These are phyloP conservation scores for Melanotaenia pygmaea DNA, from an alignment of 2,797 vertebrate species.

Conservation along the genomic window DNA sequence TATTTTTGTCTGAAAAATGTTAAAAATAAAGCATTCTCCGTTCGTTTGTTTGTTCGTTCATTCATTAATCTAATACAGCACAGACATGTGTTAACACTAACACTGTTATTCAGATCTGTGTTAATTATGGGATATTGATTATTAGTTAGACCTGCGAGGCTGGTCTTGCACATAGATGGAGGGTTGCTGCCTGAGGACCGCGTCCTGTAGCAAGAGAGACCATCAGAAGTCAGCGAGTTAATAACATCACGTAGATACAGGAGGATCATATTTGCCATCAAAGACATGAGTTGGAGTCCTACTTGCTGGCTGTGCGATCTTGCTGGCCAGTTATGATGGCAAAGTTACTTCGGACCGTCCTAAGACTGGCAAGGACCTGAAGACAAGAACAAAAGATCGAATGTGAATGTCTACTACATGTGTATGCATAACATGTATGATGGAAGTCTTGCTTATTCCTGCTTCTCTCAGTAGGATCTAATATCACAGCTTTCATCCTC, in stretches of 20 bases:
- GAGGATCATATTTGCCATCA: neutral
- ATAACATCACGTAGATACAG: neutral
- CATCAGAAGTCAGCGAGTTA: constrained; percentile 16
- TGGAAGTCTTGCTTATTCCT: no score
- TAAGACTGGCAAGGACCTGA: constrained; percentile 92
- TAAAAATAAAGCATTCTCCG: no score
- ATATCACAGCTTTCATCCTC: no score
- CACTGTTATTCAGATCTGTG: constrained; percentile 6
- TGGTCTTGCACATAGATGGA: constrained; percentile 83
- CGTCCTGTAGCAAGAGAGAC: constrained; percentile 72
- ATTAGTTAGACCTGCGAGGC: constrained; percentile 82
- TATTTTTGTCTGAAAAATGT: no score
- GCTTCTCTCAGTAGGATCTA: neutral
- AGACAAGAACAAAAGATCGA: neutral
- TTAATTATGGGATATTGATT: constrained; percentile 18
- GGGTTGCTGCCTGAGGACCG: constrained; percentile 81
- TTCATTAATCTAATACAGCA: no score
- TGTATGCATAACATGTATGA: neutral
- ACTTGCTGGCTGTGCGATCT: constrained; percentile 86
- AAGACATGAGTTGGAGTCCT: constrained; percentile 51
- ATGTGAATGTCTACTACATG: constrained; percentile 9
- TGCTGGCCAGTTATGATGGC: constrained; percentile 86
- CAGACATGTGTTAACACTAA: neutral
- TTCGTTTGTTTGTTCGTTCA: no score
- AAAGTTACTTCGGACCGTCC: constrained; percentile 89